These are phyloP conservation scores for Venustaconcha ellipsiformis DNA, from an alignment of 1,140 invertebrate genomes.

Conservation along the genomic window DNA sequence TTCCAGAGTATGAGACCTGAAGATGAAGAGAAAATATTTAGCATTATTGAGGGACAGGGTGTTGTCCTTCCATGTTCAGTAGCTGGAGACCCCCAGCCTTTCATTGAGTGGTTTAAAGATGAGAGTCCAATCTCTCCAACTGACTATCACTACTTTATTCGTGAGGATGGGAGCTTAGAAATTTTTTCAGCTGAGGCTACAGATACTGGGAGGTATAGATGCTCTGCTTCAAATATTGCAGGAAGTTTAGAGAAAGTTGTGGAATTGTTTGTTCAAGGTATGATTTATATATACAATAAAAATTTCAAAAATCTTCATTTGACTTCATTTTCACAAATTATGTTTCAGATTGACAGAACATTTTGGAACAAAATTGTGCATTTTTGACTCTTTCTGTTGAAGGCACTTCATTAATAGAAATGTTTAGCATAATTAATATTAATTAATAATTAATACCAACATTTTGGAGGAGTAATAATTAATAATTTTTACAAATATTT, in stretches of 20 bases:
- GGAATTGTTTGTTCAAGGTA: constrained; percentile 64
- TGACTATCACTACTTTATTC: constrained; percentile 63
- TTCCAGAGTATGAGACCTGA: constrained; percentile 70
- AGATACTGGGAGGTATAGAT: constrained; percentile 70
- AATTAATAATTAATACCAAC: no score
- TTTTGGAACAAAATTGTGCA: no score
- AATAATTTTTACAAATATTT: no score
- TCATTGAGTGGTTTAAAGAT: constrained; percentile 63
- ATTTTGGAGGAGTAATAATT: no score
- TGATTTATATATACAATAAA: constrained; percentile 11
- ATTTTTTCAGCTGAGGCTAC: constrained; percentile 64
- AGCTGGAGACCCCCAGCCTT: constrained; percentile 64
- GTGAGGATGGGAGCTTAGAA: constrained; percentile 67
- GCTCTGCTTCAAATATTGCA: constrained; percentile 70
- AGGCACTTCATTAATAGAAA: no score
- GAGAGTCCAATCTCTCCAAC: constrained; percentile 63
- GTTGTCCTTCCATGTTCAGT: constrained; percentile 68
- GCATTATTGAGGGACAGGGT: constrained; percentile 68
- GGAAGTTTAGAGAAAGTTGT: constrained; percentile 67
- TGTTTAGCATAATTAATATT: no score
- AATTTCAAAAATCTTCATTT: no score
- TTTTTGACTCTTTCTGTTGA: no score
- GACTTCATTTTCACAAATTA: no score
- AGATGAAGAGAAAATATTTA: constrained; percentile 77
- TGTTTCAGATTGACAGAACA: no score